These are phyloP conservation scores for Philereme transversata DNA, from an alignment of 2,888 invertebrate genomes.

Conservation along the genomic window DNA sequence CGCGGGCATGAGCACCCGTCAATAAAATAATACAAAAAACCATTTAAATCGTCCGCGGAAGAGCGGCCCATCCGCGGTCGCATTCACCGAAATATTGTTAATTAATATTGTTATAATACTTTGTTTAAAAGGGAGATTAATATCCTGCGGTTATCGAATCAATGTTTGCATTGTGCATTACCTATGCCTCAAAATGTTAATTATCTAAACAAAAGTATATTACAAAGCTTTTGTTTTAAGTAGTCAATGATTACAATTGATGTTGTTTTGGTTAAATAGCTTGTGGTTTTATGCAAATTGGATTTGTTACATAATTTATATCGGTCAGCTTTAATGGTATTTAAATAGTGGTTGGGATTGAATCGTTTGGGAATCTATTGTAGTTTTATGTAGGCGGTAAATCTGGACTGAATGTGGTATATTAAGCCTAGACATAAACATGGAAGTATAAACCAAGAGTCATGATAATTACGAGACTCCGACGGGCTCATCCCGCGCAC, in stretches of 20 bases:
- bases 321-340: slow-evolving; percentile 25
- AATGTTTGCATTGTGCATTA: slow-evolving; percentile 60
- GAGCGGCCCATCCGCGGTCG: slow-evolving; percentile 51
- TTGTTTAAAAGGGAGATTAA: slow-evolving; percentile 65
- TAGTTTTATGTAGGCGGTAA: slow-evolving; percentile 27
- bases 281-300: slow-evolving; percentile 35
- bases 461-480: slow-evolving; percentile 75
- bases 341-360: slow-evolving; percentile 27
- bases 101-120: slow-evolving; percentile 73
- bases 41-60: slow-evolving; percentile 62
- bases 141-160: slow-evolving; percentile 68
- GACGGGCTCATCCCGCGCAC: slow-evolving; percentile 72
- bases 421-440: slow-evolving; percentile 31
- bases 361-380: slow-evolving; percentile 25
- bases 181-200: slow-evolving; percentile 48
- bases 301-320: slow-evolving; percentile 35
- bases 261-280: slow-evolving; percentile 24
- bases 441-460: slow-evolving; percentile 51
- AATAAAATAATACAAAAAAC: slow-evolving; percentile 55
- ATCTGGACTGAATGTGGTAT: slow-evolving; percentile 28
- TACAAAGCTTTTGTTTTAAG: slow-evolving; percentile 42
- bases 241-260: slow-evolving; percentile 39
- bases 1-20: slow-evolving; percentile 47
- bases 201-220: slow-evolving; percentile 44
- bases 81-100: slow-evolving; percentile 60